phyloP scores from a whole-genome alignment of 2,113 vertebrate genomes.

The Delphinapterus leucas region DNA sequence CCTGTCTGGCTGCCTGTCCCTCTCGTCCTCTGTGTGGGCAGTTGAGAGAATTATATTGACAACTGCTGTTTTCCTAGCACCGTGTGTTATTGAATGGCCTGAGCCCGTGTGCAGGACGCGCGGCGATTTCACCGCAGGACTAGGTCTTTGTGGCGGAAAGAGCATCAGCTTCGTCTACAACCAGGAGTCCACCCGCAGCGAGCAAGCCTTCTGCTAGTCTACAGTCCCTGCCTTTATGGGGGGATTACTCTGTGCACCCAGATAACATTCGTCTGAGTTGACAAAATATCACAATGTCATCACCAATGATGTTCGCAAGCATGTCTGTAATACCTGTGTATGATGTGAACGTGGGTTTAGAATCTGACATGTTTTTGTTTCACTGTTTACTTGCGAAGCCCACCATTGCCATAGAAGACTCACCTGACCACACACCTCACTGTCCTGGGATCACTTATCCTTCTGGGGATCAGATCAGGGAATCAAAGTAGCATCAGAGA shows the following conservation, averaged over 20 bases:
- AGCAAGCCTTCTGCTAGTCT: fast-evolving
- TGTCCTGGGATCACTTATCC: no score
- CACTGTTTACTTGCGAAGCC: no score
- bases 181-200: fast-evolving
- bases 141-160: background rate
- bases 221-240: fast-evolving
- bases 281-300: fast-evolving
- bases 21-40: background rate
- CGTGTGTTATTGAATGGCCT: background rate
- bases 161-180: background rate
- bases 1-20: background rate
- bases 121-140: background rate
- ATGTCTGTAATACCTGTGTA: fast-evolving
- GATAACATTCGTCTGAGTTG: fast-evolving
- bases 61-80: background rate
- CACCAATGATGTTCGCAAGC: fast-evolving
- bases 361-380: fast-evolving
- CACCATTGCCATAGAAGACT: fast-evolving
- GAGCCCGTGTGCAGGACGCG: background rate
- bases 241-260: background rate
- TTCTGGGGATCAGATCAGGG: background rate
- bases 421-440: no score
- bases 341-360: background rate
- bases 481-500: background rate
- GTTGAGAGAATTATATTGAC: background rate